Base-by-base conservation (phyloP, 2,888 invertebrate genomes). In the Eremobia ochroleuca region DNA sequence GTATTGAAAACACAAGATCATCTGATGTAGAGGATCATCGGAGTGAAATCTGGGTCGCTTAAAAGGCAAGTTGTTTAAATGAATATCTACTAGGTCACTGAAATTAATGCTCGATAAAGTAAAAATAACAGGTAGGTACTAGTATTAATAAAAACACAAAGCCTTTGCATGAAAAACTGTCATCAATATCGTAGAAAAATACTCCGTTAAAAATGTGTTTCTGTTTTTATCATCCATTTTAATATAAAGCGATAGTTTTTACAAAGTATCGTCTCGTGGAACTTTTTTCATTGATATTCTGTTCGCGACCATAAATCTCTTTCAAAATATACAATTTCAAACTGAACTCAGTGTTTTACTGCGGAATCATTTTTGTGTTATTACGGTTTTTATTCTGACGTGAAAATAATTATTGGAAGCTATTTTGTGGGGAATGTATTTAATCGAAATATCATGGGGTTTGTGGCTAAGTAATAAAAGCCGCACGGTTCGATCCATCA, bases 271-370 rank as follows among this genome's bases (percentile, higher is more conserved):
- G 59, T 46, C 28, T 59, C 49, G 61, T 40, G 21, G 8, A 66
- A 61, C 55, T 28, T 55, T 81, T 69, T 69, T 34, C 59, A 79
- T 76, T 52, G 76, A 84, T 70, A 83, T 81, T 80, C 84, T n/a
- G 61, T 69, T 49, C 49, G 52, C 31, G 31, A 28, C 21, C 77
- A 73, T 83, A 83, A 83, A 81, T 83, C 70, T 76, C 62, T 67
- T 31, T 46, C 28, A 61, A 84, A 80, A 70, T 81, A 77, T 73
- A 77, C 70, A 81, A 73, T 83, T 73, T 83, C 69, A 84, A 76
- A 73, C 46, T 15, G 49, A 34, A 43, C 62, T 37, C 66, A 15
- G 21, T 75, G 61, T 76, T 73, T 80, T 49, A 69, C 31, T 55
- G 49, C 15, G 31, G n/a, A n/a, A 34, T 49, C 15, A 52, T 73